Percentiles rank a stretch among this genome's conserved stretches.
phyloP scores from a whole-genome alignment of 2,113 vertebrate species.

The Protomyctophum bolini region DNA sequence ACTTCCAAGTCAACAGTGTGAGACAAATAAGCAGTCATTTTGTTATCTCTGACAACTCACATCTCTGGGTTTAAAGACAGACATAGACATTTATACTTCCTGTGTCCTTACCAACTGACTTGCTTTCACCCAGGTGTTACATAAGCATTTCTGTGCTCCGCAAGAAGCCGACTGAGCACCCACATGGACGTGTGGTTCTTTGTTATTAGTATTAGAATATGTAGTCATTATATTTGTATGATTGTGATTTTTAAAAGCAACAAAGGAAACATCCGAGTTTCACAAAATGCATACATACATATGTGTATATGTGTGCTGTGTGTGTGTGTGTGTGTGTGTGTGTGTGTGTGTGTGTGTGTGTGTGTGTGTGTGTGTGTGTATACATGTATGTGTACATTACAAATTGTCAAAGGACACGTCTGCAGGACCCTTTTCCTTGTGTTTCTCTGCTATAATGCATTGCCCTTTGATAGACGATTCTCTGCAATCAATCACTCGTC shows the following conservation, averaged over 20 bases:
- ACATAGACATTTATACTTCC: conserved; percentile 56
- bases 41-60: conserved; percentile 64
- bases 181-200: not conserved
- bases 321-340: too few species aligned
- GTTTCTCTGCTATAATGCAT: conserved; percentile 25
- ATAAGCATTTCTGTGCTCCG: conserved; percentile 8
- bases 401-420: too few species aligned
- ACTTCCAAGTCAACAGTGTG: conserved; percentile 47
- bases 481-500: conserved; percentile 43
- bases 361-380: too few species aligned
- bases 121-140: conserved; percentile 49
- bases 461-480: conserved; percentile 29
- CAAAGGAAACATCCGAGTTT: conserved; percentile 39
- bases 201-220: not conserved
- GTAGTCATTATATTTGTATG: not conserved
- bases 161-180: not conserved
- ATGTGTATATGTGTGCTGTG: too few species aligned
- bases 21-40: conserved; percentile 66
- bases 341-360: too few species aligned
- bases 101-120: conserved; percentile 48
- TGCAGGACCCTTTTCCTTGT: conserved; percentile 21
- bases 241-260: conserved; percentile 26
- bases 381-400: too few species aligned
- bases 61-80: conserved; percentile 43
- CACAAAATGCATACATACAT: conserved; percentile 14